Base-by-base conservation (phyloP, 2,888 invertebrate genomes). In the Heliconius ismenius region DNA sequence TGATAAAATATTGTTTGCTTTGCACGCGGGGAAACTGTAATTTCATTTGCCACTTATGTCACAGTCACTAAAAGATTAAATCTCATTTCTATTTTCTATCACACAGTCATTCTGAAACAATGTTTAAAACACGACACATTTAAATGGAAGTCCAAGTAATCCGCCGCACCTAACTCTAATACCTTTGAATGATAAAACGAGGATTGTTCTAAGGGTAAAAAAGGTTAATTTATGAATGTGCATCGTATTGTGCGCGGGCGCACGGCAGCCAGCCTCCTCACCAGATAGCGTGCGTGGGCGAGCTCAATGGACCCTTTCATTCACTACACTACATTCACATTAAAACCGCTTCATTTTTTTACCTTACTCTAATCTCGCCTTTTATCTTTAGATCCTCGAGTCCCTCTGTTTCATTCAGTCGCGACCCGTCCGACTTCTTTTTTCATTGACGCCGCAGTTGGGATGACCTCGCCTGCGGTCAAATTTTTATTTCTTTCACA, bases 401-500 rank as follows among this genome's bases (percentile, higher is more conserved):
- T 90, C 91, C 90, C 88, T 90, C 90, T 87, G 91, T 91, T 93
- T 92, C 93, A 94, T 93, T 93, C 91, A 93, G 91, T 85, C 89
- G 88, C 91, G 91, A 93, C 93, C 91, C 86, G 93, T 92, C 91
- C 91, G 90, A 91, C 92, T 92, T 91, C 92, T 93, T 93, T 93
- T 92, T 92, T 93, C 93, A 92, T 93, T 93, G 92, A 93, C 91
- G 89, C 91, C 92, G 91, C 91, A 88, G 91, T 89, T 91, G 88
- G 89, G 92, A 91, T 93, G 93, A 93, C 93, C 93, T 93, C 92
- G 91, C 90, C 91, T 89, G 93, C 93, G 93, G 93, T 93, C 92
- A 92, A 91, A 92, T 92, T 93, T 93, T 93, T 93, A 93, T 93
- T 93, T 93, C 91, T 93, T 93, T 93, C 92, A 92, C 93, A 92